A percentile compares a stretch with the other conserved stretches of the same genome.
Conservation (phyloP, 2,888 invertebrate species). For the Alitta virens region DNA sequence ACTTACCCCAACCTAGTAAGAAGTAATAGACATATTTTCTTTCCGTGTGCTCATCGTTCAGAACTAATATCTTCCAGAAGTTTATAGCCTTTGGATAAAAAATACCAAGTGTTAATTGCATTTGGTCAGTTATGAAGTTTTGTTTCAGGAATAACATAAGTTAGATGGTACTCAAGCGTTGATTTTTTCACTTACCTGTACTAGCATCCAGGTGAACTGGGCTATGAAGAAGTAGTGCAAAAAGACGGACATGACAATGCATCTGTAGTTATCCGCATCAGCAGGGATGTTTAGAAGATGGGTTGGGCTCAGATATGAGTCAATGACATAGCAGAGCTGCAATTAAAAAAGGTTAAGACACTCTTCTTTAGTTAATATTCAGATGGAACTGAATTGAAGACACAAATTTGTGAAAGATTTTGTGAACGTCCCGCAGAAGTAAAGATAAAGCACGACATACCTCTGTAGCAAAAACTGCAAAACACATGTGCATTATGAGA, state of each 20-base stretch:
- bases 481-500: constrained; percentile 51
- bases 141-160: no score
- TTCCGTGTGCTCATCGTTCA: constrained; percentile 55
- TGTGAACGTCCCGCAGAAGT: no score
- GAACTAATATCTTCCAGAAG: constrained; percentile 49
- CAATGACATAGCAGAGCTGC: constrained; percentile 50
- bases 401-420: no score
- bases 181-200: constrained; percentile 36
- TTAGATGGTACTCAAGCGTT: no score
- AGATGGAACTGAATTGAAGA: no score
- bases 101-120: not conserved
- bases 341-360: no score
- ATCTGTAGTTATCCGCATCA: constrained; percentile 44
- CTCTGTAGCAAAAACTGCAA: constrained; percentile 48
- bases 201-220: constrained; percentile 54
- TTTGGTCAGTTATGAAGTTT: no score
- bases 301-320: constrained; percentile 46
- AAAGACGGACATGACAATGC: constrained; percentile 52
- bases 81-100: constrained; percentile 47
- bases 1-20: constrained; percentile 53
- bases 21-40: constrained; percentile 50
- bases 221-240: constrained; percentile 52
- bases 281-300: constrained; percentile 37
- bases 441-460: constrained; percentile 32
- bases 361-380: no score